A percentile compares a stretch with the other conserved stretches of the same genome.
These are phyloP conservation scores for Hipparchia semele DNA, from an alignment of 2,888 invertebrate genomes.

Conservation along the genomic window DNA sequence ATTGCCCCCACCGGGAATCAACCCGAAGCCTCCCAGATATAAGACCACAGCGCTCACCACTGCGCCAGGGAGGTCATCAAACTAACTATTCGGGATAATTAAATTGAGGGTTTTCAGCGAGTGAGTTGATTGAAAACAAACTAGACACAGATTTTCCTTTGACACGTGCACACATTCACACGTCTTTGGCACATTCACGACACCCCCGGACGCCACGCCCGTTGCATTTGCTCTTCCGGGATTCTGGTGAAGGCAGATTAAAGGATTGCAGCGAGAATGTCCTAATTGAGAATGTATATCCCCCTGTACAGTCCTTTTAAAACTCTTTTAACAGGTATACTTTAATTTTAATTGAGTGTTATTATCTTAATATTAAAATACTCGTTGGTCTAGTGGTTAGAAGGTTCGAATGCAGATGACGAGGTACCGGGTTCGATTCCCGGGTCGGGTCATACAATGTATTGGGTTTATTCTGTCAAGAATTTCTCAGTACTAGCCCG, in stretches of 20 bases:
- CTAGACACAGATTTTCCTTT: not conserved
- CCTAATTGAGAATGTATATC: not conserved
- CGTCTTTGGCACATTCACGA: not conserved
- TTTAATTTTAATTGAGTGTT: no score
- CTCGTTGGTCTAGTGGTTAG: no score
- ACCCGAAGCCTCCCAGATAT: no score
- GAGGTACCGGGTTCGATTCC: no score
- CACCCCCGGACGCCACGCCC: not conserved
- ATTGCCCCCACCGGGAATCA: no score
- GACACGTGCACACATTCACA: not conserved
- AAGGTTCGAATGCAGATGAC: no score
- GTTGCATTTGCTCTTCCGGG: not conserved
- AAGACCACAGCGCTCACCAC: no score
- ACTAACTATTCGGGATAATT: not conserved
- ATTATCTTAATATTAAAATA: no score
- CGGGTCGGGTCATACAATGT: no score
- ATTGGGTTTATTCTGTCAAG: no score
- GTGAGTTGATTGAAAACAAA: not conserved
- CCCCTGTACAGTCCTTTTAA: not conserved
- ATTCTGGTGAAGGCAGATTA: not conserved
- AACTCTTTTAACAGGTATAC: not conserved
- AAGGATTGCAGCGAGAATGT: not conserved
- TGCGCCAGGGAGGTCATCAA: no score
- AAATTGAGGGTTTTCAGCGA: not conserved
- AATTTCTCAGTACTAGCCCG: no score